These are phyloP conservation scores for Coelopa pilipes DNA, from an alignment of 2,888 invertebrate species.

Conservation along the genomic window DNA sequence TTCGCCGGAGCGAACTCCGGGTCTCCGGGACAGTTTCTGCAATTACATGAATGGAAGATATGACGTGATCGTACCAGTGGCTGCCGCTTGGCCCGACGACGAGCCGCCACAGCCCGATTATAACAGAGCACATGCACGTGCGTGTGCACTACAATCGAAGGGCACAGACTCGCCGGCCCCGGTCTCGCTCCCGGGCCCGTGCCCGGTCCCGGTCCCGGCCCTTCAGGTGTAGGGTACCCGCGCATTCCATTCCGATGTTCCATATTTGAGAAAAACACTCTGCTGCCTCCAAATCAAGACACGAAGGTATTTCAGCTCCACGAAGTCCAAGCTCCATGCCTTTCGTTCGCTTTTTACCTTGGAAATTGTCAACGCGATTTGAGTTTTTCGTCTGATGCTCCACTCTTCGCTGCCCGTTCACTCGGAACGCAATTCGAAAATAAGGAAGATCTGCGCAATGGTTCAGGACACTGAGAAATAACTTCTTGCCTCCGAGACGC, in stretches of 20 bases:
- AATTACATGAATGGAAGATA: too few species aligned
- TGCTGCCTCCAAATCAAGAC: constrained; percentile 9
- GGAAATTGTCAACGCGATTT: constrained; percentile 31
- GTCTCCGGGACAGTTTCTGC: neutral
- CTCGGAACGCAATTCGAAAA: constrained; percentile 27
- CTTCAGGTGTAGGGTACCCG: constrained; percentile 3
- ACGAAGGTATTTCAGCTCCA: constrained; percentile 24
- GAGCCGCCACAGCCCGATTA: too few species aligned
- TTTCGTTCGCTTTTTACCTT: constrained; percentile 7
- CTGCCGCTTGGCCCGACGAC: too few species aligned
- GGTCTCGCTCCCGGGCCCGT: too few species aligned
- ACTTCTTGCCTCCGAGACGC: neutral
- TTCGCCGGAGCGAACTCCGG: neutral
- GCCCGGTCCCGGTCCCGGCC: too few species aligned
- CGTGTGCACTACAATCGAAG: too few species aligned
- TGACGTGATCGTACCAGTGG: too few species aligned
- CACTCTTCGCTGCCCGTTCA: neutral
- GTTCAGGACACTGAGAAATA: constrained; percentile 2
- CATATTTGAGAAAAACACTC: constrained; percentile 28
- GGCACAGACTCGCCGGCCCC: too few species aligned
- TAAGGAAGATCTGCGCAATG: constrained; percentile 20
- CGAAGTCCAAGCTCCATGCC: neutral
- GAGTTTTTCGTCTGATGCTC: constrained; percentile 7
- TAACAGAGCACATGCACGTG: neutral
- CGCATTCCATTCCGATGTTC: constrained; percentile 28